Evolutionary conservation across 2,113 vertebrate species (phyloP).

Genomic region (Dicaeum eximium): DNA sequence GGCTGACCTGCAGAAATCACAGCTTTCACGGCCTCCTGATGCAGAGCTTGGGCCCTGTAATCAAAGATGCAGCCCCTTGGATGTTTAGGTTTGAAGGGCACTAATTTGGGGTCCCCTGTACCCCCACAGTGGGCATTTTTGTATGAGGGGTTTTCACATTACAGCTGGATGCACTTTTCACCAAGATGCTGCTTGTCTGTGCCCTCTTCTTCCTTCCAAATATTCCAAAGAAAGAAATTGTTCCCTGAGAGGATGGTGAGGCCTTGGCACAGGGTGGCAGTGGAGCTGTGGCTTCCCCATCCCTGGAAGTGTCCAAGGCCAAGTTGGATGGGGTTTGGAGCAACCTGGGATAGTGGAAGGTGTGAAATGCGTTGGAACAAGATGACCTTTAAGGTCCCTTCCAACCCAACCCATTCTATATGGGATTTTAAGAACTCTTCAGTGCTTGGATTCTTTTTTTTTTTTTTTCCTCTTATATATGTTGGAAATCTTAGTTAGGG

Average conservation of each 20-base stretch:
- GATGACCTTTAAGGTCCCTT: neutral
- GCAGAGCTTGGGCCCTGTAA: neutral
- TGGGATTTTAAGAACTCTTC: neutral
- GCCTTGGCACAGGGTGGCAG: neutral
- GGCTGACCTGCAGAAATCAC: neutral
- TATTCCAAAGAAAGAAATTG: neutral
- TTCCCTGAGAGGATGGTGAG: neutral
- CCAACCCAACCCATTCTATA: neutral
- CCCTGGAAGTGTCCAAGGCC: neutral
- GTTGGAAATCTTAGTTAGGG: neutral
- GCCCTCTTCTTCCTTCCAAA: neutral
- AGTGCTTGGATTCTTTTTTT: neutral
- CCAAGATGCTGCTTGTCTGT: neutral
- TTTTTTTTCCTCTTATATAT: neutral
- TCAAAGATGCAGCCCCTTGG: neutral
- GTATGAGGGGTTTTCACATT: neutral
- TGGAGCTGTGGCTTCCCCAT: neutral
- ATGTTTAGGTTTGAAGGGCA: neutral
- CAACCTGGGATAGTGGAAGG: accelerated
- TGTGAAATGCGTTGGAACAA: accelerated
- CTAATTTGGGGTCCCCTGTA: neutral
- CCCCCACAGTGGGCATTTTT: neutral
- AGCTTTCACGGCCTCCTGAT: neutral
- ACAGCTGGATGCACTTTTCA: neutral
- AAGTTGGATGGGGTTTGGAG: accelerated